phyloP scores from a whole-genome alignment of 2,113 vertebrate genomes.

The Athene noctua region DNA sequence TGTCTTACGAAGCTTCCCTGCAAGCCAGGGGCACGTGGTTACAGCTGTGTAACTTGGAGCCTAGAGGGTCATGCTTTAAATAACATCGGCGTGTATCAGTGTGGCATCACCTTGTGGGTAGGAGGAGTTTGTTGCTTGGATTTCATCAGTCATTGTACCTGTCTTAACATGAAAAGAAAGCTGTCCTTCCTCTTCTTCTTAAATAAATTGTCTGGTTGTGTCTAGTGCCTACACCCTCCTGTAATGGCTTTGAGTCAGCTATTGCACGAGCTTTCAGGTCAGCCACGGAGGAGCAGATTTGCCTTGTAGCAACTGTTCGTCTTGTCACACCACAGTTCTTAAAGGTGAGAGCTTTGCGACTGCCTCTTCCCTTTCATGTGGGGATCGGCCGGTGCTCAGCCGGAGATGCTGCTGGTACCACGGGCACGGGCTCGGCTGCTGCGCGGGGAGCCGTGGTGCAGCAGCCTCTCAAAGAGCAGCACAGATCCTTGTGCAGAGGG shows the following conservation, averaged over 20 bases:
- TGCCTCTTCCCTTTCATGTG: accelerated
- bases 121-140: background rate
- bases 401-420: background rate
- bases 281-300: slow-evolving; percentile 86
- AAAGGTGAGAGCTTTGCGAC: slow-evolving; percentile 75
- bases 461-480: background rate
- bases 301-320: slow-evolving; percentile 88
- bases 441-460: accelerated
- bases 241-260: slow-evolving; percentile 81
- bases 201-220: slow-evolving; percentile 46
- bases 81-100: background rate
- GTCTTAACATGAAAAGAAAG: background rate
- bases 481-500: background rate
- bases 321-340: slow-evolving; percentile 82
- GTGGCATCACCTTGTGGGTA: background rate
- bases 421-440: accelerated
- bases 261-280: slow-evolving; percentile 80
- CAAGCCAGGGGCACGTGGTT: background rate
- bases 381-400: background rate
- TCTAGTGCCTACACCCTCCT: slow-evolving; percentile 85
- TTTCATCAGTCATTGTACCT: background rate
- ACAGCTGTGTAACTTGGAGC: background rate
- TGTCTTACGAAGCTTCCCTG: background rate
- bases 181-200: slow-evolving; percentile 4
- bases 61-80: background rate